Percentiles rank a stretch among this genome's conserved stretches.
phyloP scores from a whole-genome alignment of 2,797 vertebrate species.

The Smutsia temminckii region DNA sequence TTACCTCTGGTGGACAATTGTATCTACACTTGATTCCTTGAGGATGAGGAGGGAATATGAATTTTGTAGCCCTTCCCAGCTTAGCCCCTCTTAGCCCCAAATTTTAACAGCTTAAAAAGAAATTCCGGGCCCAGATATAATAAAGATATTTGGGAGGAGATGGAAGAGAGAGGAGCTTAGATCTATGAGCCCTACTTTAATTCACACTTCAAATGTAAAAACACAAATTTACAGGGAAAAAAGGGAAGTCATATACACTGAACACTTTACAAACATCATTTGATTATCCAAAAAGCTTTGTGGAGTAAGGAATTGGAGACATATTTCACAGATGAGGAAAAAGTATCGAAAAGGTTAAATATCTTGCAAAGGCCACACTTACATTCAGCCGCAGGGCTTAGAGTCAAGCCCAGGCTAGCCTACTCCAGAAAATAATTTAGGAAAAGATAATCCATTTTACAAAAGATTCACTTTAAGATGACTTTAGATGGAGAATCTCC shows the following conservation, averaged over 20 bases:
- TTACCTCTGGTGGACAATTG: background rate
- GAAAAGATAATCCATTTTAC: slow-evolving; percentile 33
- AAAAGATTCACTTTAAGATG: background rate
- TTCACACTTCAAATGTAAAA: slow-evolving; percentile 40
- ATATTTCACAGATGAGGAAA: slow-evolving; percentile 22
- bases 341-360: background rate
- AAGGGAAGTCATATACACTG: background rate
- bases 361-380: background rate
- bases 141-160: background rate
- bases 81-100: background rate
- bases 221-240: background rate
- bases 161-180: slow-evolving; percentile 15
- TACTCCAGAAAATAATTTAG: background rate
- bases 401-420: background rate
- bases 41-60: background rate
- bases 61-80: background rate
- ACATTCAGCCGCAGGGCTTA: background rate
- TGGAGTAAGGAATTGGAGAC: slow-evolving; percentile 20
- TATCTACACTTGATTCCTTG: slow-evolving; percentile 21
- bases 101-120: slow-evolving; percentile 38
- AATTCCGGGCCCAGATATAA: background rate
- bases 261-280: slow-evolving; percentile 10
- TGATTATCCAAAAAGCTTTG: background rate
- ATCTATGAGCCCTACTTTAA: background rate
- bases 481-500: background rate